Conservation (phyloP, 2,888 invertebrate genomes). For the Chloroclysta siterata region DNA sequence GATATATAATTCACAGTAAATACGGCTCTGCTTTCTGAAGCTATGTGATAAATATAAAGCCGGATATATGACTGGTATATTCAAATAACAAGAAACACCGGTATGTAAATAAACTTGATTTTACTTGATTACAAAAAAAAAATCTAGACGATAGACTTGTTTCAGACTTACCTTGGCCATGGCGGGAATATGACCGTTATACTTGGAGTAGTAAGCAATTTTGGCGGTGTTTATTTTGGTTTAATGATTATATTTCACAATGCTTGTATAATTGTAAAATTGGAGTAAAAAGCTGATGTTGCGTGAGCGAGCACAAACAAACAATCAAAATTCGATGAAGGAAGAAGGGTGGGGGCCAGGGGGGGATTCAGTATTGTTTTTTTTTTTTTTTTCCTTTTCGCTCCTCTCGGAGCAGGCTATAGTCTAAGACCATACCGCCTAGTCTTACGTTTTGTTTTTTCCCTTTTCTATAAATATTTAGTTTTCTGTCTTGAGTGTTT, state of each 20-base stretch:
- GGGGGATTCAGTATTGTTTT: no score
- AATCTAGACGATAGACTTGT: conserved; percentile 39
- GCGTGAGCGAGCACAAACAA: not conserved
- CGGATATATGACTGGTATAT: conserved; percentile 19
- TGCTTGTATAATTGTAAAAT: conserved; percentile 4
- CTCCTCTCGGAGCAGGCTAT: no score
- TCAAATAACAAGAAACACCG: conserved; percentile 49
- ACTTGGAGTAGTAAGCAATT: conserved; percentile 88
- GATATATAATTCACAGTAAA: conserved; percentile 21
- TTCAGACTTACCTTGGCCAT: conserved; percentile 86
- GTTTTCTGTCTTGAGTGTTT: no score
- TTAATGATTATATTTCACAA: conserved; percentile 29
- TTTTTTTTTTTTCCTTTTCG: no score
- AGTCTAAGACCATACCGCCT: no score
- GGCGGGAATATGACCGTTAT: conserved; percentile 87
- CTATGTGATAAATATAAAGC: conserved; percentile 15
- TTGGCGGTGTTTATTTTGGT: conserved; percentile 69
- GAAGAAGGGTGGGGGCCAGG: no score
- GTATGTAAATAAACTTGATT: conserved; percentile 61
- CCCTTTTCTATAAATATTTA: no score
- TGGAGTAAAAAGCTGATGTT: not conserved
- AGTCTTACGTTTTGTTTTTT: no score
- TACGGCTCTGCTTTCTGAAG: not conserved
- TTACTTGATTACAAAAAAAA: conserved; percentile 31
- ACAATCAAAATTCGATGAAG: not conserved